Conservation (phyloP, 2,888 invertebrate species). For the Dasysyrphus albostriatus region DNA sequence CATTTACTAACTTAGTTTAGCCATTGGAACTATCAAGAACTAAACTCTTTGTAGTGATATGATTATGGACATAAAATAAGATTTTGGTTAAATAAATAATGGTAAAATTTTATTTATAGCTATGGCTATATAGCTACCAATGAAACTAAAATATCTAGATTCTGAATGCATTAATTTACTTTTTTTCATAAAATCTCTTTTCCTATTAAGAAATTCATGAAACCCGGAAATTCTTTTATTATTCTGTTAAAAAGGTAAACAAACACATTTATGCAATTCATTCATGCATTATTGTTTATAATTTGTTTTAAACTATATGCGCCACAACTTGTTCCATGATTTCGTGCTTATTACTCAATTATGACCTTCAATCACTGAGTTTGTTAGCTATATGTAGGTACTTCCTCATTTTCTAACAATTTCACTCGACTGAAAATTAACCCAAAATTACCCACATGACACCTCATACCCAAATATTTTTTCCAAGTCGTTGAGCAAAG, state of each 20-base stretch:
- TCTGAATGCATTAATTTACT: too few relatives aligned
- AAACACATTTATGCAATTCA: not conserved
- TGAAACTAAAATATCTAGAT: too few relatives aligned
- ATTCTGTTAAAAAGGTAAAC: not conserved
- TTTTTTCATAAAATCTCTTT: not conserved
- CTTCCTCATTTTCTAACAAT: conserved; percentile 21
- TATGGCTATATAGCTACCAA: too few relatives aligned
- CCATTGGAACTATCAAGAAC: too few relatives aligned
- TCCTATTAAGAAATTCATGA: too few relatives aligned
- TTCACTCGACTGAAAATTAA: conserved; percentile 21
- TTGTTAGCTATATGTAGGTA: not conserved
- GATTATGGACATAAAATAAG: too few relatives aligned
- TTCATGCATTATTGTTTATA: not conserved
- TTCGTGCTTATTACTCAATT: not conserved
- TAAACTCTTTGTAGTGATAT: too few relatives aligned
- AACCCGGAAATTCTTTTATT: not conserved
- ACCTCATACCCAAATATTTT: conserved; percentile 38
- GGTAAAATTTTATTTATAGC: too few relatives aligned
- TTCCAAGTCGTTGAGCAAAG: conserved; percentile 64
- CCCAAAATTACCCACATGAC: conserved; percentile 51
- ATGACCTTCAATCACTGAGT: conserved; percentile 28
- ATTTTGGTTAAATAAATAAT: too few relatives aligned
- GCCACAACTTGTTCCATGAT: not conserved
- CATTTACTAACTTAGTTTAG: too few relatives aligned
- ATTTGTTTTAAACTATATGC: not conserved